phyloP scores from a whole-genome alignment of 2,888 invertebrate genomes.

The Dicyrtomina minuta region DNA sequence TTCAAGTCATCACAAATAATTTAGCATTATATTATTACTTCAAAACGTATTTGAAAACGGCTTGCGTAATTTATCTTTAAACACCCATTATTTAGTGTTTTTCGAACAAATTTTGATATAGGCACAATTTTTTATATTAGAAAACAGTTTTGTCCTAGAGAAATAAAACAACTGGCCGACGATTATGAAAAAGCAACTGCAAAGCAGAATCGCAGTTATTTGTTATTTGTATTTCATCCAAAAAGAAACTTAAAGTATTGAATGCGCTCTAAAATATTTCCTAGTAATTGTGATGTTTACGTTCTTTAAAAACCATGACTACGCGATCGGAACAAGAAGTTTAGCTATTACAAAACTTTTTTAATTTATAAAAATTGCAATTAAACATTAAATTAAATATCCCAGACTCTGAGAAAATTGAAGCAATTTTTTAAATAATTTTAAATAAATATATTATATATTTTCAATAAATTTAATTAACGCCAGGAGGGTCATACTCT shows the following conservation, averaged over 20 bases:
- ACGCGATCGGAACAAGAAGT: too few relatives aligned
- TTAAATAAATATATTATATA: too few relatives aligned
- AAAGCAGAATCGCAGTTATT: neutral
- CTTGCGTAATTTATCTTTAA: neutral
- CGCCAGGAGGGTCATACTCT: too few relatives aligned
- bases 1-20: neutral
- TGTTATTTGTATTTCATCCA: neutral
- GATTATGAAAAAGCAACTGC: neutral
- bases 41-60: neutral
- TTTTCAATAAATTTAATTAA: too few relatives aligned
- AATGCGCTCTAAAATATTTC: too few relatives aligned
- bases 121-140: neutral
- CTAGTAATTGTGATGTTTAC: too few relatives aligned
- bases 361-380: too few relatives aligned
- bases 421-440: too few relatives aligned
- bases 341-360: too few relatives aligned
- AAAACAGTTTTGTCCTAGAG: conserved; percentile 6
- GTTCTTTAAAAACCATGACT: too few relatives aligned
- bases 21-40: neutral
- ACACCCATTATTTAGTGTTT: neutral
- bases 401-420: too few relatives aligned
- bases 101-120: neutral
- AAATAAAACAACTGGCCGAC: neutral
- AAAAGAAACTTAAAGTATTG: neutral
- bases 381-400: too few relatives aligned